phyloP scores from a whole-genome alignment of 2,888 invertebrate genomes.

The Melanophora roralis region DNA sequence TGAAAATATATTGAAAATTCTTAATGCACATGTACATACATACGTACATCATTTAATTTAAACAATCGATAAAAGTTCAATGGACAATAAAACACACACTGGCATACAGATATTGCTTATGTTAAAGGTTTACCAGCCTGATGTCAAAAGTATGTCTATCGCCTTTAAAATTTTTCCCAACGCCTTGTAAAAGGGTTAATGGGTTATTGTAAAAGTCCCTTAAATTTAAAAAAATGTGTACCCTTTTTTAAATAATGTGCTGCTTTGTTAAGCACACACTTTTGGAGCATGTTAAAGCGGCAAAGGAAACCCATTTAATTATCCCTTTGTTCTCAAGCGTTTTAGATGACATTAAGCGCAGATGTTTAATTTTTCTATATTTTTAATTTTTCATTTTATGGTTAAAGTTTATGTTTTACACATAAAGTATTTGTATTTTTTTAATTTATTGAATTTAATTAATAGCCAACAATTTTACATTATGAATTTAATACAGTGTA shows the following conservation, averaged over 20 bases:
- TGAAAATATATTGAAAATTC: conserved; percentile 67
- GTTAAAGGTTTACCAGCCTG: background rate
- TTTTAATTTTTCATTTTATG: conserved; percentile 38
- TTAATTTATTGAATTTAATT: conserved; percentile 12
- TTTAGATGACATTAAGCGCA: conserved; percentile 53
- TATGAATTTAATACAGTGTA: background rate
- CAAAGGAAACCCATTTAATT: background rate
- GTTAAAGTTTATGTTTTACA: background rate
- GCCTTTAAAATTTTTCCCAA: conserved; percentile 4
- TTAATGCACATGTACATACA: too few relatives aligned
- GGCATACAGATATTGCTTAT: background rate
- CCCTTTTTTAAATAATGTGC: background rate
- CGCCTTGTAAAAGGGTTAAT: background rate
- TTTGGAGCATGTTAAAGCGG: conserved; percentile 29
- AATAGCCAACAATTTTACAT: background rate
- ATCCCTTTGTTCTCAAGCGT: conserved; percentile 50
- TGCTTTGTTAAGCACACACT: conserved; percentile 8
- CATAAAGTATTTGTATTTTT: background rate
- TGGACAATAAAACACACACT: background rate
- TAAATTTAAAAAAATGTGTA: background rate
- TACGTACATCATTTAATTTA: conserved; percentile 60
- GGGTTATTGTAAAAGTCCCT: conserved; percentile 3
- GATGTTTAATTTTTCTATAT: too few relatives aligned
- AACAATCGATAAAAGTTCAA: conserved; percentile 50
- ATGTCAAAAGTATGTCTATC: conserved; percentile 22